Conservation (phyloP, 2,113 vertebrate species). For the Ploceus nigricollis region DNA sequence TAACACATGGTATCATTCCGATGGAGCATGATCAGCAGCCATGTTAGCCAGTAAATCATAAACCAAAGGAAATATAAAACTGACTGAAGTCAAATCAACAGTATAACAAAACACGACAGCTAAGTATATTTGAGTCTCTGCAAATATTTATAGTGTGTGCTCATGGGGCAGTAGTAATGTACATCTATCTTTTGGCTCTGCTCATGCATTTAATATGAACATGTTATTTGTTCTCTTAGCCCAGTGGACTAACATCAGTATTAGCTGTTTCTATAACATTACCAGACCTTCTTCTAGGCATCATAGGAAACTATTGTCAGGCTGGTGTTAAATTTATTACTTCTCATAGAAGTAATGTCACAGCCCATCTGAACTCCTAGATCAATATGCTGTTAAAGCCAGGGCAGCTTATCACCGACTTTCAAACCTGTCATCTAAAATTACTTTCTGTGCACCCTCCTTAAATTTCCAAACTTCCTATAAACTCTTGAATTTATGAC, state of each 20-base stretch:
- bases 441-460: not conserved
- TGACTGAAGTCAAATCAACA: slow-evolving; percentile 36
- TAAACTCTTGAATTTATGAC: slow-evolving; percentile 42
- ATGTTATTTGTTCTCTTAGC: slow-evolving; percentile 30
- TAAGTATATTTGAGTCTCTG: slow-evolving; percentile 25
- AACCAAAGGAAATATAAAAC: slow-evolving; percentile 16
- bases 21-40: not conserved
- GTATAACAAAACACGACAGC: slow-evolving; percentile 16
- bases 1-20: not conserved
- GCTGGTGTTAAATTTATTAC: not conserved
- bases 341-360: slow-evolving; percentile 17
- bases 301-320: not conserved
- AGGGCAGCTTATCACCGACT: not conserved
- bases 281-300: not conserved
- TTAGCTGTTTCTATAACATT: slow-evolving; percentile 18
- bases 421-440: slow-evolving; percentile 13
- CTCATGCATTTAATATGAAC: slow-evolving; percentile 30
- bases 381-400: slow-evolving; percentile 40
- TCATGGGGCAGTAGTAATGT: not conserved
- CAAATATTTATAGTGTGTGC: slow-evolving; percentile 46
- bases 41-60: not conserved
- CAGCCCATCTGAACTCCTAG: slow-evolving; percentile 1
- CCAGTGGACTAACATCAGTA: slow-evolving; percentile 9
- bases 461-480: slow-evolving; percentile 34
- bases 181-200: slow-evolving; percentile 20